Conservation (phyloP, 2,888 invertebrate genomes). For the Beris morrisii region DNA sequence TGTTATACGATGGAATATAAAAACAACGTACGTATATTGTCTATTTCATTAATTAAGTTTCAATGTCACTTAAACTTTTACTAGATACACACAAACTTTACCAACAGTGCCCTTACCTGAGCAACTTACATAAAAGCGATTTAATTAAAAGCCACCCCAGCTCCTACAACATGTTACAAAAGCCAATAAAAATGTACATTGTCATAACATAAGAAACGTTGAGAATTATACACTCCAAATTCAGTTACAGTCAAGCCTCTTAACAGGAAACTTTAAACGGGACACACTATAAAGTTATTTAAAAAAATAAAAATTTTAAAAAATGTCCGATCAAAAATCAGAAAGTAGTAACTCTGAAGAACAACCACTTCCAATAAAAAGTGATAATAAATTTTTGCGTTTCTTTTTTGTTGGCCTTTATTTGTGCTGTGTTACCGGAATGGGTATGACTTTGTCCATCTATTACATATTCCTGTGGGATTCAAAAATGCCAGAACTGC, state of each 20-base stretch:
- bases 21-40: too few relatives aligned
- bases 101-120: too few relatives aligned
- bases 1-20: too few relatives aligned
- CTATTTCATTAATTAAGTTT: too few relatives aligned
- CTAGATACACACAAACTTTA: too few relatives aligned
- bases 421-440: conserved; percentile 51
- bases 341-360: conserved; percentile 7
- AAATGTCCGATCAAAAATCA: not conserved
- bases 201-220: not conserved
- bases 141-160: too few relatives aligned
- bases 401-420: conserved; percentile 50
- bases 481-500: conserved; percentile 53
- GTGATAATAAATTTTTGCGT: conserved; percentile 50
- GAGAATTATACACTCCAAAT: conserved; percentile 7
- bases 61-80: too few relatives aligned
- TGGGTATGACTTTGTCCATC: conserved; percentile 51
- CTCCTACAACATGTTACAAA: too few relatives aligned
- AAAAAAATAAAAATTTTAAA: not conserved
- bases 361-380: not conserved
- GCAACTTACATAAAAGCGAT: too few relatives aligned
- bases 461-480: conserved; percentile 55
- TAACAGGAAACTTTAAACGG: conserved; percentile 13
- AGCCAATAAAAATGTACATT: too few relatives aligned
- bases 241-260: conserved; percentile 14
- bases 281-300: not conserved